Evolutionary conservation across 1,140 invertebrate species (phyloP), one percentile per base, ranked within the genome.

Genomic region (Bombus sibiricus): DNA sequence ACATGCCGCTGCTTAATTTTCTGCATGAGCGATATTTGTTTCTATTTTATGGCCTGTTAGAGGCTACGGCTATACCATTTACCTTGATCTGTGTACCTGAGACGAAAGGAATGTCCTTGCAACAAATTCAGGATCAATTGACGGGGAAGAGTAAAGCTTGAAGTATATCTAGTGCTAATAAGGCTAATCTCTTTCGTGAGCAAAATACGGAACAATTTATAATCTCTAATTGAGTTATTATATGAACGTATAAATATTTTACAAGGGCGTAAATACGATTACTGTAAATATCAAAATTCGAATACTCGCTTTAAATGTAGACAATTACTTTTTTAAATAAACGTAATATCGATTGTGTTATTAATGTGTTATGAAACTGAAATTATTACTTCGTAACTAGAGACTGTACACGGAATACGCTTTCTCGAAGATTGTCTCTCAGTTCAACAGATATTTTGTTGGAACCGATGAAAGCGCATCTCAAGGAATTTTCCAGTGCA

Each of bases 1-100:
- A 97, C 95, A 96, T 97, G 92, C 95, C 96, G 2, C 94, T 98
- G 81, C 93, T 96, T 53, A 95, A 96, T 88, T 85, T 93, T 5
- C 95, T 97, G 37, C 96, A 96, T 28, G 96, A 97, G 41, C 96
- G 97, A 92, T 96, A 96, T 79, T 96, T 97, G 68, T 98, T 97
- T 93, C 97, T 96, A 95, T 93, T 97, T 28, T 98, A 98, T 68
- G 88, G 66, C n/a, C 37, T 73, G 28, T 18, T 79, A 13, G 6
- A 89, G 13, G 6, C 74, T 0, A 66, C 91, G 1, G 78, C 88
- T 0, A 34, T 89, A 1, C 77, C 91, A 0, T 89, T 86, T 59
- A 82, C 86, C 6, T 8, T 90, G 0, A 72, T 87, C 3, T 77
- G 71, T 25, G n/a, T 93, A 22, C 91, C 89, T 0, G 91, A 93